Base-by-base conservation (phyloP, 1,140 invertebrate genomes). In the Ladona fulva region DNA sequence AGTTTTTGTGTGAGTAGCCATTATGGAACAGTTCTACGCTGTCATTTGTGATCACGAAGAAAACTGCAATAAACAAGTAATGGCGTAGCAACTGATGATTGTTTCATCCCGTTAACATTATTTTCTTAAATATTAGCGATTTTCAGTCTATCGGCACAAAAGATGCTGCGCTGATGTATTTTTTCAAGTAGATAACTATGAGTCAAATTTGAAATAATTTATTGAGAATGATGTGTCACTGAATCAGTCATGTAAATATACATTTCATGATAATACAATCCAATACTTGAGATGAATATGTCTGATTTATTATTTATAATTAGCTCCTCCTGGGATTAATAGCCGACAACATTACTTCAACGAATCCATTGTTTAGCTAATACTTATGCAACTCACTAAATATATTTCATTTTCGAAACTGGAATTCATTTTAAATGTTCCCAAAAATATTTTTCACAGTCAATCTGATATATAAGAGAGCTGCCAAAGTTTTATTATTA, bases 121-220 rank as follows among this genome's bases (percentile, higher is more conserved):
- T 66, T 66, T 66, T 66, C 52, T 22, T 66, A 66, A 66, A 66
- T 66, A 22, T 16, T 66, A 66, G 52, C 52, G 52, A 66, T 12
- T 66, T 66, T 66, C 52, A 66, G 52, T 66, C 52, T 66, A 66
- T 66, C 52, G 52, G 52, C 52, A 66, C 52, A 66, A 66, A 66
- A 66, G n/a, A 66, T 66, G n/a, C 52, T 22, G n/a, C 52, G 52
- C 52, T 66, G 52, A 66, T 66, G 52, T 66, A 66, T 66, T 66
- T 66, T 66, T 66, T 66, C 52, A 66, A 66, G 52, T 66, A 66
- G 52, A 66, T 37, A 37, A 37, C 29, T 37, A 66, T 66, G n/a
- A 66, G 14, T 66, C 16, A 19, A 66, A 66, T 16, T 66, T 19
- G n/a, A 22, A 66, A 66, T 66, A 66, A 66, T 66, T 66, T 66